Base-by-base conservation (phyloP, 1,140 invertebrate species). In the Ericerus pela region DNA sequence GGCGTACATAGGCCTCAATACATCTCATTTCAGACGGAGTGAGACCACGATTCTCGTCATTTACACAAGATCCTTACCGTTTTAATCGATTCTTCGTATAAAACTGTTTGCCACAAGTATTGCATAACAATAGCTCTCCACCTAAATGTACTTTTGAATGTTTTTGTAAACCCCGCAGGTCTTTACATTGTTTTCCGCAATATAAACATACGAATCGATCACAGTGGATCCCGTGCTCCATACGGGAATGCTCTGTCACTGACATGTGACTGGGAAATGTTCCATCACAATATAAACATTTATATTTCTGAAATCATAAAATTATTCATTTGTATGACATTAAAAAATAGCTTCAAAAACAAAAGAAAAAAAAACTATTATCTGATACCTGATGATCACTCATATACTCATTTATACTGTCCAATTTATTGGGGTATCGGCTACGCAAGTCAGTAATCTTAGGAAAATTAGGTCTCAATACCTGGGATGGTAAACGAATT, bases 91-190 rank as follows among this genome's bases (percentile, higher is more conserved):
- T 80, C 67, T 80, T 80, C 63, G 78, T 82, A 61, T 82, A 77
- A 63, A 84, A 83, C 47, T 77, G 78, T 68, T 82, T 82, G 24
- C 73, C 74, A 65, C 80, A 82, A 59, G 76, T 75, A 20, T 73
- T 75, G 65, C 79, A 82, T 30, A 75, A 73, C 64, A 76, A 78
- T 16, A 66, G 69, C 57, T 73, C 73, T 41, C 73, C 70, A 29
- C 73, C 71, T 61, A 72, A 76, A 63, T 77, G 75, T 52, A 76
- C 71, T 73, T 76, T 80, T 8, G 77, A 75, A 63, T 84, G 81
- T 66, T 82, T 83, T 41, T 79, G 70, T 31, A 84, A 69, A 28
- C 79, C 76, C 54, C 78, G 73, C 33, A 76, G 71, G 64, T 83
- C 81, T 62, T 80, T 80, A 66, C 81, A 84, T 10, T 71, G 73